Evolutionary conservation across 1,140 invertebrate genomes (phyloP).

Genomic region (Heliconius congener): DNA sequence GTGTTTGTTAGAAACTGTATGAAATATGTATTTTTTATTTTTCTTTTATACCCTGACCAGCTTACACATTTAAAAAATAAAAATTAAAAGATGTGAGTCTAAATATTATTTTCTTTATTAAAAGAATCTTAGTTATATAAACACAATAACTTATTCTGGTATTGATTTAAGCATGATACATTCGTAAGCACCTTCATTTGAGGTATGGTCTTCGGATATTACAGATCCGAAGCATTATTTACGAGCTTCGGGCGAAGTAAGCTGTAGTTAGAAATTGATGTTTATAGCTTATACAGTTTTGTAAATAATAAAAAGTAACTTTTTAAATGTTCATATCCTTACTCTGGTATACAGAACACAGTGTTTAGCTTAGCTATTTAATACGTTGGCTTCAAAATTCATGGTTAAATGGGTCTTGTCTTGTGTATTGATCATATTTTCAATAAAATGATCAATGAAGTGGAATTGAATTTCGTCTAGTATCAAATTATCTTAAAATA

Average conservation of each 20-base stretch:
- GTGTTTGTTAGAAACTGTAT: no score
- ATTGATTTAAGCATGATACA: slow-evolving; percentile 10
- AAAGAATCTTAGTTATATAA: neutral
- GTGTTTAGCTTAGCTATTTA: no score
- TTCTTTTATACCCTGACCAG: neutral
- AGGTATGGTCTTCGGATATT: slow-evolving; percentile 13
- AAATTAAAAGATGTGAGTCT: no score
- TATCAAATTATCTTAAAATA: no score
- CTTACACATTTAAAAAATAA: no score
- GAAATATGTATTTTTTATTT: neutral
- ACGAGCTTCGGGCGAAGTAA: slow-evolving; percentile 8
- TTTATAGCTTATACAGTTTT: slow-evolving; percentile 10
- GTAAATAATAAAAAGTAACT: neutral
- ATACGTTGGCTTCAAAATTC: no score
- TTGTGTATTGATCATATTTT: no score
- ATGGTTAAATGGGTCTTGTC: no score
- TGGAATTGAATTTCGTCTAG: no score
- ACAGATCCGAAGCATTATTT: slow-evolving; percentile 12
- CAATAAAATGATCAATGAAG: no score
- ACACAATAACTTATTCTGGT: neutral
- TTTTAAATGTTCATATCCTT: neutral
- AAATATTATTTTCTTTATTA: neutral
- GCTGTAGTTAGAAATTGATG: slow-evolving; percentile 1
- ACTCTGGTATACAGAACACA: no score
- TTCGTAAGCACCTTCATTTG: slow-evolving; percentile 12